Conservation (phyloP, 2,888 invertebrate genomes). For the Itoplectis maculator region DNA sequence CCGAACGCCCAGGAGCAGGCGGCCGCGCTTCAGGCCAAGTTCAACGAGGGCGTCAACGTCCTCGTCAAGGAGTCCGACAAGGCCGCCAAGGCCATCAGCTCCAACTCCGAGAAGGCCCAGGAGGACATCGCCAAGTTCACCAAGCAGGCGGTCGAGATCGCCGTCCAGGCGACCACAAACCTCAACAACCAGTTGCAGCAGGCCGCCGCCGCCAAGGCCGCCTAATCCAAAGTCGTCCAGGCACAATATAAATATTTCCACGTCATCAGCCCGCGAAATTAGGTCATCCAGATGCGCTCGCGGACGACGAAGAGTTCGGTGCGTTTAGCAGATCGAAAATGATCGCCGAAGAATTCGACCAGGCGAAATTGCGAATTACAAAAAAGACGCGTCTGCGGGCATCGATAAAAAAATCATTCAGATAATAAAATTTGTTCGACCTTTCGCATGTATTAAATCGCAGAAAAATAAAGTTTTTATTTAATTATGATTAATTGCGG, state of each 20-base stretch:
- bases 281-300: not conserved
- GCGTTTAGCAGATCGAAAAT: not conserved
- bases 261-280: not conserved
- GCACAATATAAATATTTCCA: not conserved
- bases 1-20: conserved; percentile 80
- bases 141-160: conserved; percentile 80
- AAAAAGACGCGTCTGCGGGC: not conserved
- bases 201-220: conserved; percentile 63
- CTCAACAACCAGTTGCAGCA: conserved; percentile 78
- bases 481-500: not conserved
- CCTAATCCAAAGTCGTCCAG: conserved; percentile 4
- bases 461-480: conserved; percentile 42
- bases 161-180: conserved; percentile 78
- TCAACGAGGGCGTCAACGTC: conserved; percentile 78
- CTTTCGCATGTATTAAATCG: conserved; percentile 34
- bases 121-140: conserved; percentile 79
- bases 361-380: too few species aligned
- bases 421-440: conserved; percentile 1
- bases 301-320: too few species aligned
- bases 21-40: conserved; percentile 77
- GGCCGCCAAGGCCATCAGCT: conserved; percentile 75
- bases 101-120: conserved; percentile 78
- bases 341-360: not conserved
- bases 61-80: conserved; percentile 79
- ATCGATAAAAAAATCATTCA: not conserved